Percentiles rank a stretch among this genome's conserved stretches.
Conservation (phyloP, 2,797 vertebrate species). For the Pseudochirops cupreus region DNA sequence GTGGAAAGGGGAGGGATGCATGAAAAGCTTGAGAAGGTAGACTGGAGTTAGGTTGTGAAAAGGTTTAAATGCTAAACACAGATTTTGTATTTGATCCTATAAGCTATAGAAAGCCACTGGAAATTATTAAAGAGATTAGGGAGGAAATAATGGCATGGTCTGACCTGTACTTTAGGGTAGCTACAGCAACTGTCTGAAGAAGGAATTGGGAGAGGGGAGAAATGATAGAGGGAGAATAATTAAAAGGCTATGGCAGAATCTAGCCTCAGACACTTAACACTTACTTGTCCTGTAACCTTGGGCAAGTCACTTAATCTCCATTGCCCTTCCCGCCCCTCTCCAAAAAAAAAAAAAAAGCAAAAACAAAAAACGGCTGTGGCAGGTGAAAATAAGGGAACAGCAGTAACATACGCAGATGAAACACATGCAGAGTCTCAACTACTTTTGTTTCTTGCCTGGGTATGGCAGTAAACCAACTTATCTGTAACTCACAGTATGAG, state of each 20-base stretch:
- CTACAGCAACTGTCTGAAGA: neutral
- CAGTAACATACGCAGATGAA: neutral
- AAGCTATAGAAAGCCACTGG: neutral
- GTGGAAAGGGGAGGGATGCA: neutral
- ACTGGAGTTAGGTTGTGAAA: neutral
- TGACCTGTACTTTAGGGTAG: neutral
- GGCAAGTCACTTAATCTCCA: too few relatives aligned
- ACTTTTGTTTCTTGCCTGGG: neutral
- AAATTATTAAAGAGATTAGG: neutral
- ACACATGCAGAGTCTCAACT: neutral
- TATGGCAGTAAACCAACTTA: neutral
- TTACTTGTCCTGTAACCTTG: too few relatives aligned
- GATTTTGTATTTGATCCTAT: neutral
- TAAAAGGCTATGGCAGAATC: neutral
- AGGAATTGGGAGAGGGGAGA: neutral
- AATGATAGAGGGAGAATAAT: neutral
- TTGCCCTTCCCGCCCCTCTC: too few relatives aligned
- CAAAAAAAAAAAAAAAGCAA: too few relatives aligned
- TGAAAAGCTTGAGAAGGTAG: neutral
- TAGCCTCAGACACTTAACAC: too few relatives aligned
- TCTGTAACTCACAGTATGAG: neutral
- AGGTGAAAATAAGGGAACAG: neutral
- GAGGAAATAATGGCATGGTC: neutral
- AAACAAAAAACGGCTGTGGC: too few relatives aligned
- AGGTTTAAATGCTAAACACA: neutral